A percentile compares a stretch with the other conserved stretches of the same genome.
Evolutionary conservation across 2,113 vertebrate genomes (phyloP).

Genomic region (Corydoras sp.): DNA sequence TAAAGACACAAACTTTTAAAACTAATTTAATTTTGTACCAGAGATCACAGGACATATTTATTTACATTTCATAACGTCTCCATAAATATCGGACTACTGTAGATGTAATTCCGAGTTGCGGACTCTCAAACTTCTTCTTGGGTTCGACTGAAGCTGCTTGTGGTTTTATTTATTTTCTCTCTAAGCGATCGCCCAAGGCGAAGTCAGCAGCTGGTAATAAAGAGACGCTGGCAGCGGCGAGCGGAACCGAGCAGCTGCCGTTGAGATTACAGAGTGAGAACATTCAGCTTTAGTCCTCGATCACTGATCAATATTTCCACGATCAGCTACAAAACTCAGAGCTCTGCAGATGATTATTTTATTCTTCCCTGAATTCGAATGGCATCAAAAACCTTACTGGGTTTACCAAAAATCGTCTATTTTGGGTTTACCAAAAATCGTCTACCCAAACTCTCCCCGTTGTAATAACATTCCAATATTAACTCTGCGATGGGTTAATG

Average conservation of each 20-base stretch:
- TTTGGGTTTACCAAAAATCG: too few species aligned
- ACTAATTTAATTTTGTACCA: too few species aligned
- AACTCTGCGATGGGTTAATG: too few species aligned
- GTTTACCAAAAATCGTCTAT: too few species aligned
- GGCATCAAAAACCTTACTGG: too few species aligned
- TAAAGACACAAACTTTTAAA: too few species aligned
- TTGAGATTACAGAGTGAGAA: slow-evolving; percentile 20
- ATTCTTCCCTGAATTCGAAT: not conserved
- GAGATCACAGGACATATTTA: too few species aligned
- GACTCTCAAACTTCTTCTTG: not conserved
- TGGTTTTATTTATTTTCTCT: slow-evolving; percentile 11
- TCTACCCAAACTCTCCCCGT: too few species aligned
- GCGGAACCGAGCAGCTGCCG: slow-evolving; percentile 15
- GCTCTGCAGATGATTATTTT: not conserved
- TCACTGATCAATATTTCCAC: slow-evolving; percentile 30
- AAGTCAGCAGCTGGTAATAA: slow-evolving; percentile 44
- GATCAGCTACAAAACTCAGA: not conserved
- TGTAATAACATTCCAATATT: too few species aligned
- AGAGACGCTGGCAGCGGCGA: slow-evolving; percentile 35
- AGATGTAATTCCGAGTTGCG: too few species aligned
- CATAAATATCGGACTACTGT: too few species aligned
- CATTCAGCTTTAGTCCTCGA: slow-evolving; percentile 22
- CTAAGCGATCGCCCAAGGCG: slow-evolving; percentile 3
- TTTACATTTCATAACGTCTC: too few species aligned
- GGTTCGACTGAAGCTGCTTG: not conserved